These are phyloP conservation scores for Nycticryphes semicollaris DNA, from an alignment of 2,113 vertebrate genomes.

Conservation along the genomic window DNA sequence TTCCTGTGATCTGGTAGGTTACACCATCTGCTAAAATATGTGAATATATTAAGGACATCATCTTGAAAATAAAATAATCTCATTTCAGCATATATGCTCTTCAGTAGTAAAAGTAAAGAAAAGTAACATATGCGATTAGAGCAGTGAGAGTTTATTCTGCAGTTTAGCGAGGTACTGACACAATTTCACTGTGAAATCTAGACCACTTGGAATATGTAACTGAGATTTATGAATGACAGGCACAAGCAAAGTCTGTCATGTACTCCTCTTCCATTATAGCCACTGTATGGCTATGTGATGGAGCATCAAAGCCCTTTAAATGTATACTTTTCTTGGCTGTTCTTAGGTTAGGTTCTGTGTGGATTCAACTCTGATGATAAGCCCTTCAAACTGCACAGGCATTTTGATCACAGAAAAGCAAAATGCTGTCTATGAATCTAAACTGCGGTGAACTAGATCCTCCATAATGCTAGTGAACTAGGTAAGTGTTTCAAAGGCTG, in stretches of 20 bases:
- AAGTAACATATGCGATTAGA: background rate
- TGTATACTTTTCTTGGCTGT: conserved; percentile 41
- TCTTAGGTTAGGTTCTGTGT: conserved; percentile 45
- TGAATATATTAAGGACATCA: background rate
- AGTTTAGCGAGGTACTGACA: background rate
- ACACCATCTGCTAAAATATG: background rate
- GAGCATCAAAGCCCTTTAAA: conserved; percentile 61
- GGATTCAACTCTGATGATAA: conserved; percentile 22
- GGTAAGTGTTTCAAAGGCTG: conserved; percentile 60
- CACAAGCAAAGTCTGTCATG: conserved; percentile 3
- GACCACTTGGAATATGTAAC: background rate
- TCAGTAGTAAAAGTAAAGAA: background rate
- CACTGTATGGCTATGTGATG: conserved; percentile 9
- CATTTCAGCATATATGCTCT: background rate
- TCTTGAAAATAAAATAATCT: background rate
- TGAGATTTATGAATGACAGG: conserved; percentile 36
- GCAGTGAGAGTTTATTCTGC: background rate
- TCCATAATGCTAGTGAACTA: background rate
- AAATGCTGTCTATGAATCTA: conserved; percentile 31
- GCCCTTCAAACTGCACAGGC: conserved; percentile 1
- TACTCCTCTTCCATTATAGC: conserved; percentile 44
- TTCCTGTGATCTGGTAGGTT: background rate
- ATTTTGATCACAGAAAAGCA: conserved; percentile 62
- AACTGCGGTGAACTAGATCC: conserved; percentile 26
- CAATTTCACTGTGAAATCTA: conserved; percentile 1